A percentile compares a stretch with the other conserved stretches of the same genome.
phyloP scores from a whole-genome alignment of 2,113 vertebrate species.

The Pipa parva region DNA sequence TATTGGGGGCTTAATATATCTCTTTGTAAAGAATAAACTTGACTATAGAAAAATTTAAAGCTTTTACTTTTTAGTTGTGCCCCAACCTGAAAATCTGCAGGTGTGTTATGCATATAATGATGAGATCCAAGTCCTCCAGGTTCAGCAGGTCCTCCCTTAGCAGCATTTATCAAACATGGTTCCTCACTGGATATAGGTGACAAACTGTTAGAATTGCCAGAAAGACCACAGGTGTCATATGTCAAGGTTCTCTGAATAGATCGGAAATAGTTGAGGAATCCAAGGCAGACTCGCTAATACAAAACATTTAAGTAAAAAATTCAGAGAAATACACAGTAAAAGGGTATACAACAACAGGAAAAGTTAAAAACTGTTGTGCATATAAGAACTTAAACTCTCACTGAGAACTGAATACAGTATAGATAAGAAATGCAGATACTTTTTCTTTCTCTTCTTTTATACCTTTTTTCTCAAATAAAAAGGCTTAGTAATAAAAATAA shows the following conservation, averaged over 20 bases:
- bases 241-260: constrained; percentile 66
- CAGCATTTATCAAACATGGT: constrained; percentile 54
- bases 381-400: too few relatives aligned
- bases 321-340: background rate
- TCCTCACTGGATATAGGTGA: constrained; percentile 54
- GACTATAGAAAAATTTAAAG: too few relatives aligned
- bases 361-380: too few relatives aligned
- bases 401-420: too few relatives aligned
- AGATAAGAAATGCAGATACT: too few relatives aligned
- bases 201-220: constrained; percentile 45
- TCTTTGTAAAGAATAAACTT: too few relatives aligned
- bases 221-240: constrained; percentile 57
- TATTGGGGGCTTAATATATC: too few relatives aligned
- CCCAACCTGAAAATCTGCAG: constrained; percentile 64
- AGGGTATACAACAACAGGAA: too few relatives aligned
- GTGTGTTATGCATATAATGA: constrained; percentile 49
- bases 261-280: constrained; percentile 67
- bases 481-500: too few relatives aligned
- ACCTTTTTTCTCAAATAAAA: too few relatives aligned
- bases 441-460: too few relatives aligned
- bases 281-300: constrained; percentile 57
- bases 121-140: constrained; percentile 51
- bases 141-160: constrained; percentile 51
- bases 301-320: background rate
- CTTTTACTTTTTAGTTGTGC: too few relatives aligned